Evolutionary conservation across 2,113 vertebrate species (phyloP), one percentile per base, ranked within the genome.

Genomic region (Cyprinodon brontotheroides): DNA sequence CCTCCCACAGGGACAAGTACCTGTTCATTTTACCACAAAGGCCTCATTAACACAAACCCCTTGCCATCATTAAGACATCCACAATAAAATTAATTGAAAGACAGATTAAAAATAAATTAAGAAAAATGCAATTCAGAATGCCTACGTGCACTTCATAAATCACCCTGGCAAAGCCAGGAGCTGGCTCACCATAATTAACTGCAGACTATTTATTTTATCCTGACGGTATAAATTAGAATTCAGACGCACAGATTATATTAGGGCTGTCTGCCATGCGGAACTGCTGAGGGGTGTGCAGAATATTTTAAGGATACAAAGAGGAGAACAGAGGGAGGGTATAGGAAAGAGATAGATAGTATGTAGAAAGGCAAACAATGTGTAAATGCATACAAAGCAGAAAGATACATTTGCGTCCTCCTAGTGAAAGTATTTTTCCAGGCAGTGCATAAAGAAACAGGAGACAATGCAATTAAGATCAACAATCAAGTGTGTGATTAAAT

Each of bases 91-190:
- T 97, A 98, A 99, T 98, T 98, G 96, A 98, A 97, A 96, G 96
- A 95, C 96, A 96, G 96, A 97, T 98, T 98, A 97, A 97, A 98
- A 98, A 97, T 96, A 97, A 97, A 99, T 98, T 97, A 98, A 97
- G 97, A 98, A 97, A 96, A 98, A 98, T 98, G 97, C 94, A 68
- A 96, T 94, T 96, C 95, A 95, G 94, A 95, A 96, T 94, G 94
- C 94, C 90, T 91, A 92, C 93, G 93, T 90, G 86, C 86, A 94
- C 96, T 97, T 96, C 96, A 96, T 99, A 98, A 98, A 99, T 99
- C 97, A 99, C 85, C 94, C 43, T 93, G 93, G 95, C 92, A 94
- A 94, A 95, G 96, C 95, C 93, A 93, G 92, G 95, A 95, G 94
- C 94, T 79, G 94, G 94, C 95, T 94, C 94, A 91, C 95, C 95